Base-by-base conservation (phyloP, 2,888 invertebrate genomes). In the Atherix ibis region DNA sequence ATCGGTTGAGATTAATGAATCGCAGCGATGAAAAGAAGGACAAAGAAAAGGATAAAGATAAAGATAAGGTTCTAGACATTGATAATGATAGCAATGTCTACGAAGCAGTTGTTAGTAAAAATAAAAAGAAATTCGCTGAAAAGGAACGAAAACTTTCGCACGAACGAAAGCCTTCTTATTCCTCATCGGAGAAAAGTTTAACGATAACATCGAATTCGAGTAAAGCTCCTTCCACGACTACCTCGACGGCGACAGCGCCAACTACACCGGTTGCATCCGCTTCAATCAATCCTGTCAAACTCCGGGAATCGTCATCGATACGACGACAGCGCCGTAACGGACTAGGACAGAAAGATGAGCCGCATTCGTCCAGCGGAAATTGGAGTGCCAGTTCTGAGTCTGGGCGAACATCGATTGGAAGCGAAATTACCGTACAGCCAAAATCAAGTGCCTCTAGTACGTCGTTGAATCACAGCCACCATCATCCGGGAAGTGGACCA, bases 321-420 rank as follows among this genome's bases (percentile, higher is more conserved):
- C 70, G 78, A 46, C 64, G 81, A 43, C 68, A 77, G 48, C 65
- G 81, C 39, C 66, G 80, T 40, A 71, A 71, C 24, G 76, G 71
- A 13, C 34, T 52, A 4, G 61, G 66, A 29, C 69, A 65, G 28
- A 79, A 77, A 56, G 85, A 87, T 42, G 83, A 85, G 50, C 80
- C 78, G 22, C 82, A 88, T 59, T 88, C 88, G 2, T 87, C 87
- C 10, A 82, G 84, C 48, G 92, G 92, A 25, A 91, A 92, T 61
- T 92, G 92, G 92, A 87, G 87, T 45, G 89, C 85, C 2, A 89
- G 88, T 52, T 87, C 87, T 1, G 85, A 85, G 56, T 85, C 84
- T 34, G 85, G 85, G 14, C 66, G 85, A 40, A 81, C 84, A 4
- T 84, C 84, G 35, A 78, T 85, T 39, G 84, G 81, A 41, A 84